These are phyloP conservation scores for Silvanus unidentatus DNA, from an alignment of 2,888 invertebrate genomes.

Conservation along the genomic window DNA sequence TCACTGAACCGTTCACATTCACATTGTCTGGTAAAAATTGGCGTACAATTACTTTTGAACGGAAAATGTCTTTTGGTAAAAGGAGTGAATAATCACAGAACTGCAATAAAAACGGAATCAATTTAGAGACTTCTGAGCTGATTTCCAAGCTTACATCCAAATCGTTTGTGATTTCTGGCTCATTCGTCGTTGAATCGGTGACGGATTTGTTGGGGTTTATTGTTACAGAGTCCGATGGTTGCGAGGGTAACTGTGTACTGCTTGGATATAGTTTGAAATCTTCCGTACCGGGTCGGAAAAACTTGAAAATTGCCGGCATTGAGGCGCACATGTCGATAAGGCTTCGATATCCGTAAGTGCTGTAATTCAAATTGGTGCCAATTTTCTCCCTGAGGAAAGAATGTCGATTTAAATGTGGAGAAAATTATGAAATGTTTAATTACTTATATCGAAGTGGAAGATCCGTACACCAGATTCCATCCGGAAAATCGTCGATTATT, in stretches of 20 bases:
- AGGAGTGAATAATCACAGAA: constrained; percentile 19
- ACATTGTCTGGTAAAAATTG: constrained; percentile 20
- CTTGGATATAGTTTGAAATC: constrained; percentile 41
- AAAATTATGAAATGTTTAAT: background rate
- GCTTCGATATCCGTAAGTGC: constrained; percentile 33
- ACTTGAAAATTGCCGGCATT: constrained; percentile 35
- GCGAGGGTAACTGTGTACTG: too few species aligned
- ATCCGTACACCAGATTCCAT: constrained; percentile 50
- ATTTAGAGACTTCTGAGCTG: too few species aligned
- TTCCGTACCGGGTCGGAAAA: constrained; percentile 29
- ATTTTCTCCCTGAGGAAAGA: too few species aligned
- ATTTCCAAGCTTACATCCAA: too few species aligned
- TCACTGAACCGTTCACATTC: constrained; percentile 29
- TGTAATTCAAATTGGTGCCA: background rate
- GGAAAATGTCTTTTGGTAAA: constrained; percentile 29
- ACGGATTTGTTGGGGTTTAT: too few species aligned
- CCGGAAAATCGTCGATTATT: constrained; percentile 41
- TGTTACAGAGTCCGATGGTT: too few species aligned
- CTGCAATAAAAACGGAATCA: constrained; percentile 12
- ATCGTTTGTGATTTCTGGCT: too few species aligned
- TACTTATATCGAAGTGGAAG: constrained; percentile 23
- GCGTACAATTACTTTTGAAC: constrained; percentile 25
- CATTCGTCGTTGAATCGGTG: too few species aligned
- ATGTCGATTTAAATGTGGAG: background rate
- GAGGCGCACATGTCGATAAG: constrained; percentile 36